phyloP scores from a whole-genome alignment of 2,113 vertebrate species.

The Aix galericulata region DNA sequence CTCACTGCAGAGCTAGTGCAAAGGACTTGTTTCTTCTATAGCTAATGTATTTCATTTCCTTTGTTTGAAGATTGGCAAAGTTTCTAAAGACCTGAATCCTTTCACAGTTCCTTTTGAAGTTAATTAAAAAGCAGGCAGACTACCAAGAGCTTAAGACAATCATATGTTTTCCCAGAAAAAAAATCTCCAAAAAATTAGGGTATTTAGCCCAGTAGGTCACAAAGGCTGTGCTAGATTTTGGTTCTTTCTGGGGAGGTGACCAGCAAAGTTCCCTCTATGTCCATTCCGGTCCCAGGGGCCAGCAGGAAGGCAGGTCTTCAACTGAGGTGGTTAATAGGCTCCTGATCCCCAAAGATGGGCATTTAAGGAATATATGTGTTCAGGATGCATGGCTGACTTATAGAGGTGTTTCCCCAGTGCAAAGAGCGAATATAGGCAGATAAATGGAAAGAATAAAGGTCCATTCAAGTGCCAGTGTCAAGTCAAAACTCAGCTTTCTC shows the following conservation, averaged over 20 bases:
- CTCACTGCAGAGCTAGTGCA: neutral
- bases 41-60: neutral
- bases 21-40: neutral
- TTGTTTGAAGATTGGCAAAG: slow-evolving; percentile 4
- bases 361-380: neutral
- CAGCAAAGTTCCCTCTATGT: neutral
- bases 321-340: neutral
- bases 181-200: neutral
- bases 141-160: slow-evolving; percentile 16
- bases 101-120: neutral
- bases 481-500: neutral
- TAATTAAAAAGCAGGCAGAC: slow-evolving; percentile 29
- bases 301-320: neutral
- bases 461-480: neutral
- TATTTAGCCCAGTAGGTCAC: neutral
- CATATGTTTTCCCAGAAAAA: slow-evolving; percentile 26
- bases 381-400: neutral
- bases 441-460: neutral
- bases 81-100: neutral
- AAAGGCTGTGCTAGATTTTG: neutral
- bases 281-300: neutral
- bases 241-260: neutral
- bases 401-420: neutral
- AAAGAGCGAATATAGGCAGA: neutral
- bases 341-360: neutral